Base-by-base conservation (phyloP, 2,888 invertebrate species). In the Mythimna ferrago region DNA sequence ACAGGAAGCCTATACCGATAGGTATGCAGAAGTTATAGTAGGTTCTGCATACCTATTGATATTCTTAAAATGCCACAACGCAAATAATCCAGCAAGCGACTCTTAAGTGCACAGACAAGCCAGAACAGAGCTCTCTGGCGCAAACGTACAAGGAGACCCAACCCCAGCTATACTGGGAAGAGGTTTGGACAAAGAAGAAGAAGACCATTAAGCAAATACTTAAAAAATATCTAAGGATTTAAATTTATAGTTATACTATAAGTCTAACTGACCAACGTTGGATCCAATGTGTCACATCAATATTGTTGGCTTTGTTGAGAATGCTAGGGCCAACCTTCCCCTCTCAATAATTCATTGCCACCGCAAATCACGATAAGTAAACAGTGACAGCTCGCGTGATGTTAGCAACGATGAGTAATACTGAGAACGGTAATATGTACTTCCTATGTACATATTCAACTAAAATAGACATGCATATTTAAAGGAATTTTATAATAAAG, bases 321-420 rank as follows among this genome's bases (percentile, higher is more conserved):
- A 61, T 56, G 26, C 38, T 53, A 61, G 68, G 58, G 56, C 73
- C 61, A 65, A 84, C 38, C 60, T 63, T 64, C 75, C 88, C 89
- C 89, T 86, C 87, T 87, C 83, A 89, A 83, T 86, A 88, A 85
- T 90, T 91, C 87, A 91, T 88, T 88, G 87, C 80, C 82, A 86
- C 88, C 85, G 87, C 88, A 82, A 91, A 92, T 91, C 88, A 83
- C 86, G 91, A 91, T 92, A 92, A 89, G 89, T 88, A 83, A 86
- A 81, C 88, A 83, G 85, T 86, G 92, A 91, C 92, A 89, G 90
- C 85, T 91, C 89, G 92, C 93, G 92, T 84, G 84, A 66, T 75
- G 89, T 73, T 74, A 65, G 68, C 66, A 60, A 69, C 83, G 88
- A 89, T 90, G 89, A 91, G 78, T 90, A 88, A 90, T 81, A 76